Base-by-base conservation (phyloP, 1,140 invertebrate species). In the Rhysida immarginata region DNA sequence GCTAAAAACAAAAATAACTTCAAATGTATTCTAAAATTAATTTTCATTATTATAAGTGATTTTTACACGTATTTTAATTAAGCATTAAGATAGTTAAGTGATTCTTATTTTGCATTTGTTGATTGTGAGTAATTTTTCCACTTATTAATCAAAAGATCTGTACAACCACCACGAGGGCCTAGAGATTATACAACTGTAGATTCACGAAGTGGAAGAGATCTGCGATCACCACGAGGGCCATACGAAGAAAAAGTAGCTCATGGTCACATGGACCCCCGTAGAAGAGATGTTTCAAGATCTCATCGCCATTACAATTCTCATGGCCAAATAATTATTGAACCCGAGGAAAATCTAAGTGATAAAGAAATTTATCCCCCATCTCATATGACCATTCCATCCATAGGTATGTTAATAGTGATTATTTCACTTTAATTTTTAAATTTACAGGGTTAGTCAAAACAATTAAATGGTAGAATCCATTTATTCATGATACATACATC, bases 311-410 rank as follows among this genome's bases (percentile, higher is more conserved):
- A 71, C 46, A 66, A 73, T 29, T 73, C 72, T 58, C 71, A 71
- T 46, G 67, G 65, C 16, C 66, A 68, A 60, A 58, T 65, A 21
- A 80, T 87, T 51, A 80, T 88, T 62, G 86, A 88, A 63, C 83
- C 85, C 58, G 85, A 89, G 57, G 87, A 89, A 67, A 88, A 87
- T 71, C 74, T 90, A 8, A 86, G 83, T 60, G 86, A 89, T 66
- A 88, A 88, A 64, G 86, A 89, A 69, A 84, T 88, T 62, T 77
- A 77, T 60, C 71, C 70, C 44, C 48, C 53, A 44, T 44, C 57
- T 18, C 52, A 57, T 53, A 69, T 70, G 56, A 74, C 65, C 59
- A 74, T 78, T 62, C 73, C 77, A 25, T 74, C 78, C 56, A 79
- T 79, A 70, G 77, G 78, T 79, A 64, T 66, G 49, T 35, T 35